phyloP scores from a whole-genome alignment of 2,113 vertebrate species.

The Ictidomys tridecemlineatus region DNA sequence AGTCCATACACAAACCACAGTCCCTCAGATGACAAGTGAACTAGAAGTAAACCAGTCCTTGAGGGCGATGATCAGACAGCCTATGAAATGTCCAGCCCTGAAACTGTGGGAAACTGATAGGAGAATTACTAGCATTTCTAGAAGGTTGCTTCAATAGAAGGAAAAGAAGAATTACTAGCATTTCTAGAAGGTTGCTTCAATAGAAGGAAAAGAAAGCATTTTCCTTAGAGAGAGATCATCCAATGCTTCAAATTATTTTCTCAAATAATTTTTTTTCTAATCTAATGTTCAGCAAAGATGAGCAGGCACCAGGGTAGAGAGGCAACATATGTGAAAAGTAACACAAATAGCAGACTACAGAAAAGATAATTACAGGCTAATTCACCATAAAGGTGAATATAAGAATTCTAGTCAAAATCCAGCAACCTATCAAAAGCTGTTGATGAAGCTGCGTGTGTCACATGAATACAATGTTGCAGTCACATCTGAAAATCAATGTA shows the following conservation, averaged over 20 bases:
- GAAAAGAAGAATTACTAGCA: neutral
- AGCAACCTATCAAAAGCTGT: too few relatives aligned
- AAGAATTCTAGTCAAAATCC: neutral
- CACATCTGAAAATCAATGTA: too few relatives aligned
- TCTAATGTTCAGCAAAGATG: neutral
- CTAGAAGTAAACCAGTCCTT: neutral
- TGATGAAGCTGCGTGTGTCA: too few relatives aligned
- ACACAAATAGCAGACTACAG: neutral
- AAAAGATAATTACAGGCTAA: too few relatives aligned
- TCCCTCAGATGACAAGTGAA: neutral
- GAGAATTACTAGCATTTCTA: neutral
- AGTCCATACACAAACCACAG: neutral
- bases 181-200: neutral
- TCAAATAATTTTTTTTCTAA: neutral
- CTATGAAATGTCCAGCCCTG: neutral
- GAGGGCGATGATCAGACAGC: too few relatives aligned
- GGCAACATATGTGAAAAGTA: neutral
- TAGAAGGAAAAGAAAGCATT: neutral
- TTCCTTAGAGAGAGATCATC: neutral
- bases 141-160: neutral
- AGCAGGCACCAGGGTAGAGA: neutral
- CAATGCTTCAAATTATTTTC: neutral
- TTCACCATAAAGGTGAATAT: neutral
- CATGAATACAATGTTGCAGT: too few relatives aligned
- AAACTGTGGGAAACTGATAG: neutral